Conservation (phyloP, 2,797 vertebrate genomes). For the Thamnophis elegans region DNA sequence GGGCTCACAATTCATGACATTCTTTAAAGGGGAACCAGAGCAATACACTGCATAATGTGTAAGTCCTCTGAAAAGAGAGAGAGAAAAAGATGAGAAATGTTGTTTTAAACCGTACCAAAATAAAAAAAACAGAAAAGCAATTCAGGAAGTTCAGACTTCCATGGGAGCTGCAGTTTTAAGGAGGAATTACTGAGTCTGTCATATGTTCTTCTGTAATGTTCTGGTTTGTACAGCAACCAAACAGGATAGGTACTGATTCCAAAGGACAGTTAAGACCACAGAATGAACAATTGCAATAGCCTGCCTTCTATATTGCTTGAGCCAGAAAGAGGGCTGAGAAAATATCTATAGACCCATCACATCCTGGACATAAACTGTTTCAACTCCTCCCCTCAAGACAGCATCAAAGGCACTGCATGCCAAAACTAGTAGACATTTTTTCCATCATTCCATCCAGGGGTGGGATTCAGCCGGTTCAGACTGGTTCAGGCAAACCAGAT, state of each 20-base stretch:
- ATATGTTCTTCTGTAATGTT: background rate
- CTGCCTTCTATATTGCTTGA: background rate
- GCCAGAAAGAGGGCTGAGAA: background rate
- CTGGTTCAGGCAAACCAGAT: no score
- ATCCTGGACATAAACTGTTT: background rate
- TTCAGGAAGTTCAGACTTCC: background rate
- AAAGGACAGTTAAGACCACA: background rate
- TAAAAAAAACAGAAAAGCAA: background rate
- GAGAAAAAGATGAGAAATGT: slow-evolving; percentile 27
- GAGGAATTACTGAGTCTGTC: background rate
- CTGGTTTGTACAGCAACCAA: background rate
- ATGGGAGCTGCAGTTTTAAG: background rate
- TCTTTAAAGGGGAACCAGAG: slow-evolving; percentile 82
- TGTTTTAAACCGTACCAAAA: slow-evolving; percentile 12
- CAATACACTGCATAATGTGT: slow-evolving; percentile 78
- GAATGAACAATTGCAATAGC: background rate
- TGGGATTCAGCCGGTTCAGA: no score
- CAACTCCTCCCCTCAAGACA: background rate
- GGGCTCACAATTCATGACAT: slow-evolving; percentile 94
- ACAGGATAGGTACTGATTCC: background rate
- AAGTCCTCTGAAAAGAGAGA: slow-evolving; percentile 75
- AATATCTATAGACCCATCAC: background rate
- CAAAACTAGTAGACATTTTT: background rate
- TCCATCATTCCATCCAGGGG: no score
- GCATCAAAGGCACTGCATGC: background rate